phyloP scores from a whole-genome alignment of 1,140 invertebrate genomes.

The Phortica variegata region DNA sequence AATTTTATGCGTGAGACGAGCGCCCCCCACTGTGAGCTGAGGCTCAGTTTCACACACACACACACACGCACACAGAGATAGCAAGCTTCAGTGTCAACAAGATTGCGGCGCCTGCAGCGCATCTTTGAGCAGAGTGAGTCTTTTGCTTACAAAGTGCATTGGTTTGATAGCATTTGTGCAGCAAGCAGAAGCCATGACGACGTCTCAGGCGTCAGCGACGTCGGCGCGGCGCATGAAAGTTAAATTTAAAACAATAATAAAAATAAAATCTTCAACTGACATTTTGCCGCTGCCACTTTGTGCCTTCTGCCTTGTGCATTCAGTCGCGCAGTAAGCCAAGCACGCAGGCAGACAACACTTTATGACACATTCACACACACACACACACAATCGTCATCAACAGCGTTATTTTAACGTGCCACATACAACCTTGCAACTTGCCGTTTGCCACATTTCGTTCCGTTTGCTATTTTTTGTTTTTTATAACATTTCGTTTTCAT shows the following conservation, averaged over 20 bases:
- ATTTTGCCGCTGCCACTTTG: no score
- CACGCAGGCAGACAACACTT: no score
- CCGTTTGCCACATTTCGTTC: slow-evolving; percentile 31
- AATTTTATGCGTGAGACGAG: slow-evolving; percentile 21
- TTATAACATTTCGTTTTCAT: slow-evolving; percentile 34
- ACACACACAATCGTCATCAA: background rate
- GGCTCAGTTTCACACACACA: background rate
- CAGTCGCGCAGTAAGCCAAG: no score
- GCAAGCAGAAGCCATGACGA: no score
- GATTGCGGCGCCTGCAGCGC: no score
- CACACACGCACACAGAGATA: background rate
- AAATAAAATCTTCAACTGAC: background rate
- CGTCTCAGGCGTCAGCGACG: no score
- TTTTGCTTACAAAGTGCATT: no score
- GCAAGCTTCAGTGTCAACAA: no score
- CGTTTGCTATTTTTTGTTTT: slow-evolving; percentile 16
- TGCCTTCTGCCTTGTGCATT: no score
- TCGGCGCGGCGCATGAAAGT: no score
- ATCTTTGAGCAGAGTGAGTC: no score
- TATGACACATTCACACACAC: background rate
- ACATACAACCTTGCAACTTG: slow-evolving; percentile 10
- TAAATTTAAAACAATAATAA: slow-evolving; percentile 12
- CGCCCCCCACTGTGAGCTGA: slow-evolving; percentile 6
- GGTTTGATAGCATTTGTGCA: no score
- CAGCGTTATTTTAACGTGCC: background rate